Conservation (phyloP, 1,140 invertebrate species). For the Melitaea cinxia region DNA sequence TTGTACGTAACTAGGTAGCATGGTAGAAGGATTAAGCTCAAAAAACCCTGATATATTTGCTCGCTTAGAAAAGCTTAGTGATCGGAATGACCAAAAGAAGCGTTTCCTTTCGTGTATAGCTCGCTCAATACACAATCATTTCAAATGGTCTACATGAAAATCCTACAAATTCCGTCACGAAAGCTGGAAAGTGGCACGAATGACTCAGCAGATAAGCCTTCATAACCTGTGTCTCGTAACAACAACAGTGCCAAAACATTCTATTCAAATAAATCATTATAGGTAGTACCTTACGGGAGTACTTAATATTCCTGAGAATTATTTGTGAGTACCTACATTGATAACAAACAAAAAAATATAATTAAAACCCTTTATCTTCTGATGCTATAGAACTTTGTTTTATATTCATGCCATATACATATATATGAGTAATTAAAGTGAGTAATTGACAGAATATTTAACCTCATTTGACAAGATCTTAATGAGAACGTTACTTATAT, state of each 20-base stretch:
- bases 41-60: too few relatives aligned
- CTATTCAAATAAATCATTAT: constrained; percentile 41
- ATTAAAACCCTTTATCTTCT: too few relatives aligned
- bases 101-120: constrained; percentile 32
- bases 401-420: too few relatives aligned
- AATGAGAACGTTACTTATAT: too few relatives aligned
- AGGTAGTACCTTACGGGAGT: constrained; percentile 11
- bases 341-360: too few relatives aligned
- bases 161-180: constrained; percentile 58
- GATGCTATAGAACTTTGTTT: too few relatives aligned
- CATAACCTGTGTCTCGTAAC: constrained; percentile 37
- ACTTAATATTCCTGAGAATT: neutral
- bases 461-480: too few relatives aligned
- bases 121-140: constrained; percentile 44
- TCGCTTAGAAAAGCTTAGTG: constrained; percentile 6
- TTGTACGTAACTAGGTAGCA: too few relatives aligned
- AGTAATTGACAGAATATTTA: too few relatives aligned
- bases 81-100: constrained; percentile 37
- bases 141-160: constrained; percentile 47
- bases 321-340: neutral
- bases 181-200: constrained; percentile 48
- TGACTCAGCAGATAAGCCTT: constrained; percentile 48
- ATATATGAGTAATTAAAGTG: too few relatives aligned
- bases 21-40: too few relatives aligned
- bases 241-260: constrained; percentile 33